A percentile compares a stretch with the other conserved stretches of the same genome.
phyloP scores from a whole-genome alignment of 2,888 invertebrate species.

The Congeria kusceri region DNA sequence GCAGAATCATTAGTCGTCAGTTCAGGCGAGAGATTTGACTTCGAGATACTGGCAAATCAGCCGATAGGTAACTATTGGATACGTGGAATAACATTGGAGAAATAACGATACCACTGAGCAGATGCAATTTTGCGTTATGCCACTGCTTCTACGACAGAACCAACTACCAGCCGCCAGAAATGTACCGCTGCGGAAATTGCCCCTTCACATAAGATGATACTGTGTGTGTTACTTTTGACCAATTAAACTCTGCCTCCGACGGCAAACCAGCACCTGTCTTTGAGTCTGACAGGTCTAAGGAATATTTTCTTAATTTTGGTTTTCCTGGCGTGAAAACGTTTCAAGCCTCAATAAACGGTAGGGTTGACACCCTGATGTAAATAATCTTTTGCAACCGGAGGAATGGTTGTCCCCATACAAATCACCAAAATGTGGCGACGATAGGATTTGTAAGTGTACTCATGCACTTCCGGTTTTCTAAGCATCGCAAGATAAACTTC shows the following conservation, averaged over 20 bases:
- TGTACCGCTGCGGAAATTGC: slow-evolving; percentile 66
- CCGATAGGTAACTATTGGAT: slow-evolving; percentile 74
- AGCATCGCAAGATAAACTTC: no score
- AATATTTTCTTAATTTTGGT: slow-evolving; percentile 79
- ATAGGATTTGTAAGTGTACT: slow-evolving; percentile 74
- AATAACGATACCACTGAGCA: slow-evolving; percentile 45
- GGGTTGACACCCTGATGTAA: slow-evolving; percentile 64
- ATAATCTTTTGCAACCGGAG: slow-evolving; percentile 69
- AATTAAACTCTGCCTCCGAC: slow-evolving; percentile 47
- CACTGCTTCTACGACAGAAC: slow-evolving; percentile 55
- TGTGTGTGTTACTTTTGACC: slow-evolving; percentile 56
- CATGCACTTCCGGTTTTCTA: no score
- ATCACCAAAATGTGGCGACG: slow-evolving; percentile 60
- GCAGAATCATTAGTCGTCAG: slow-evolving; percentile 70
- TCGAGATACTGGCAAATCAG: slow-evolving; percentile 70
- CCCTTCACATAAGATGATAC: slow-evolving; percentile 59
- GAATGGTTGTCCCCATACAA: slow-evolving; percentile 69
- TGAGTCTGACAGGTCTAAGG: slow-evolving; percentile 59
- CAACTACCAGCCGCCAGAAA: slow-evolving; percentile 30
- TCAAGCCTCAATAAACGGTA: slow-evolving; percentile 74
- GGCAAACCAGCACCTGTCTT: slow-evolving; percentile 59
- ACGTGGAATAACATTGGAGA: slow-evolving; percentile 65
- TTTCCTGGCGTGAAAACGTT: slow-evolving; percentile 67
- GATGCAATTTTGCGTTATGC: slow-evolving; percentile 70
- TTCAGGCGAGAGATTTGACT: slow-evolving; percentile 76